Evolutionary conservation across 2,888 invertebrate species (phyloP).

Genomic region (Germaria angustata): DNA sequence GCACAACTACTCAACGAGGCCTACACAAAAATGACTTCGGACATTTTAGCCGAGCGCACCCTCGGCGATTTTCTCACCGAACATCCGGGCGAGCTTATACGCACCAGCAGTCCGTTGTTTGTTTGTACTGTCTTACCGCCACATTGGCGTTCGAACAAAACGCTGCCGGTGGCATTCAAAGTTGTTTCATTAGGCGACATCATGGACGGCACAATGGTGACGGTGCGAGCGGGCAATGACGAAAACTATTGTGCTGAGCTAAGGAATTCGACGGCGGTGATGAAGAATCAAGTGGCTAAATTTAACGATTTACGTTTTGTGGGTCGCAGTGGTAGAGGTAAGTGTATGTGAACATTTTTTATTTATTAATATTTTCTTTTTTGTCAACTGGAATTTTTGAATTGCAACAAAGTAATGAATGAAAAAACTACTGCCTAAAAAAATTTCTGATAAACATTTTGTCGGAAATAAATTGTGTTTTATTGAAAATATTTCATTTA

Average conservation of each 20-base stretch:
- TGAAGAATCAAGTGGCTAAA: conserved; percentile 99
- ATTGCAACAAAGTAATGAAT: too few relatives aligned
- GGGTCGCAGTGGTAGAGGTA: conserved; percentile 98
- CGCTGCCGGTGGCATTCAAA: conserved; percentile 97
- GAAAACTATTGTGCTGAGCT: conserved; percentile 98
- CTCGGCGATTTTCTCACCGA: conserved; percentile 92
- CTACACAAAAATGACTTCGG: conserved; percentile 93
- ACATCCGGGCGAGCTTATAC: conserved; percentile 94
- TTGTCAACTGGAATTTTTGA: too few relatives aligned
- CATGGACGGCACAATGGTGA: conserved; percentile 97
- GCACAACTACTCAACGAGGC: conserved; percentile 87
- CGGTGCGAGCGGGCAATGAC: conserved; percentile 97
- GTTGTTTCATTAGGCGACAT: conserved; percentile 97
- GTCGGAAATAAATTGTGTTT: too few relatives aligned
- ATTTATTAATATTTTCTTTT: too few relatives aligned
- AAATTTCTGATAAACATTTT: too few relatives aligned
- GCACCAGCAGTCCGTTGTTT: conserved; percentile 96
- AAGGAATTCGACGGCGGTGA: conserved; percentile 95
- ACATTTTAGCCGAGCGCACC: conserved; percentile 92
- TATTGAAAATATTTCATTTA: too few relatives aligned
- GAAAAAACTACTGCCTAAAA: too few relatives aligned
- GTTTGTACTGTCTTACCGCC: conserved; percentile 96
- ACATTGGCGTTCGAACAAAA: conserved; percentile 99
- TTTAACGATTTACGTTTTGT: conserved; percentile 99
- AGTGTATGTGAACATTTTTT: conserved; percentile 78